A percentile compares a stretch with the other conserved stretches of the same genome.
Evolutionary conservation across 2,888 invertebrate species (phyloP).

Genomic region (Leptinotarsa rubiginosa): DNA sequence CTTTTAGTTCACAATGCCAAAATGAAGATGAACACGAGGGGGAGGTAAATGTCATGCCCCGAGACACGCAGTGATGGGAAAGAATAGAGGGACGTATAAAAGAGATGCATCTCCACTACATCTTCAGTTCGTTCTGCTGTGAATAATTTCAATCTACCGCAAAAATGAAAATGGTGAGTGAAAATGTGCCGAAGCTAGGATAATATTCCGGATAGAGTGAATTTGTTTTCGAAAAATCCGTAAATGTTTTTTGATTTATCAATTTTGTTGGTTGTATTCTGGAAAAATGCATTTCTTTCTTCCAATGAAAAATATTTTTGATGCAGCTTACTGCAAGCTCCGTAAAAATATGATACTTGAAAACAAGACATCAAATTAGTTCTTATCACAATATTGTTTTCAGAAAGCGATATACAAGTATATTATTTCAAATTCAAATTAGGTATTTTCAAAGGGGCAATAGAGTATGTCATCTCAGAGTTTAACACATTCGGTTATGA

Average conservation of each 20-base stretch:
- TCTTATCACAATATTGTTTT: neutral
- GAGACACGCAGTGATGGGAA: constrained; percentile 45
- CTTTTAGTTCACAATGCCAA: constrained; percentile 52
- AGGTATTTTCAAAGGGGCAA: too few species aligned
- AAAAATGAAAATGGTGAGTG: constrained; percentile 54
- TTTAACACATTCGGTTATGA: too few species aligned
- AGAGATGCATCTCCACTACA: constrained; percentile 46
- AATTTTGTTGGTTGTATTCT: neutral
- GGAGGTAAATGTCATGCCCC: constrained; percentile 56
- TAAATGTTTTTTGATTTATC: neutral
- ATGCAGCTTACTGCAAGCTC: too few species aligned
- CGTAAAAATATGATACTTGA: too few species aligned
- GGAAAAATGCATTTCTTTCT: too few species aligned
- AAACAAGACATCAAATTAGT: neutral
- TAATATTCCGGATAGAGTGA: neutral
- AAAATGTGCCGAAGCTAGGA: constrained; percentile 19
- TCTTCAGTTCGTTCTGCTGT: constrained; percentile 47
- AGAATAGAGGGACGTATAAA: constrained; percentile 49
- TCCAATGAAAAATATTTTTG: too few species aligned
- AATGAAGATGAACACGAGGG: constrained; percentile 52
- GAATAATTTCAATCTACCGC: constrained; percentile 34
- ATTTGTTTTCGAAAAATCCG: constrained; percentile 9
- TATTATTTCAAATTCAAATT: neutral
- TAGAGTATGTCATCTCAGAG: too few species aligned
- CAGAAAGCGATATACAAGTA: neutral